Evolutionary conservation across 2,888 invertebrate genomes (phyloP).

Genomic region (Rhyacophila evoluta): DNA sequence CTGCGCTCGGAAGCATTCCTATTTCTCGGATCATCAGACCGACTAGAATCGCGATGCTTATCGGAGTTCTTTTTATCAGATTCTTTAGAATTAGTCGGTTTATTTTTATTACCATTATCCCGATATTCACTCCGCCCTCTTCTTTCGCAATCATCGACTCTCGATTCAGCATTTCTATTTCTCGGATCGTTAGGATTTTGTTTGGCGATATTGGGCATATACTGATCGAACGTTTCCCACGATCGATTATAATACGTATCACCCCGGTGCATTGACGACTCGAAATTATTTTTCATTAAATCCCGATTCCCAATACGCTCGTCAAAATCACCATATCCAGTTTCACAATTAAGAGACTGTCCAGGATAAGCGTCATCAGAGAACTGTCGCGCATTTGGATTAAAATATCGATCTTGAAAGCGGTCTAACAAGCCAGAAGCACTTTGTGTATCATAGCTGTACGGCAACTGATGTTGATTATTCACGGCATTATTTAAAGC

Average conservation of each 20-base stretch:
- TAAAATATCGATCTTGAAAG: neutral
- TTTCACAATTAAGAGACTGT: neutral
- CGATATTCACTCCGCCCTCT: neutral
- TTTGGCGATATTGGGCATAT: no score
- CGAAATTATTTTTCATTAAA: no score
- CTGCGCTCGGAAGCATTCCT: neutral
- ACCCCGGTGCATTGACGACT: no score
- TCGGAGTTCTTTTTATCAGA: neutral
- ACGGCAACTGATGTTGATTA: no score
- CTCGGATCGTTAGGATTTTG: conserved; percentile 2
- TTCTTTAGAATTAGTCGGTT: neutral
- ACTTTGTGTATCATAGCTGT: no score
- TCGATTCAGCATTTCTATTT: neutral
- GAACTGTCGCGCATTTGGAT: neutral
- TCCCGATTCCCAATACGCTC: neutral
- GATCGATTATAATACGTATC: no score
- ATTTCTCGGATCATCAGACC: neutral
- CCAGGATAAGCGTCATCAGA: neutral
- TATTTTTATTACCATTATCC: neutral
- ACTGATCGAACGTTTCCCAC: no score
- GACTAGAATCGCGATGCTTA: neutral
- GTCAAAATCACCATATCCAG: no score
- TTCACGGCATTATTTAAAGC: neutral
- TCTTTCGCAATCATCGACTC: neutral
- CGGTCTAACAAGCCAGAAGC: neutral